Conservation (phyloP, 1,140 invertebrate genomes). For the Panulirus ornatus region DNA sequence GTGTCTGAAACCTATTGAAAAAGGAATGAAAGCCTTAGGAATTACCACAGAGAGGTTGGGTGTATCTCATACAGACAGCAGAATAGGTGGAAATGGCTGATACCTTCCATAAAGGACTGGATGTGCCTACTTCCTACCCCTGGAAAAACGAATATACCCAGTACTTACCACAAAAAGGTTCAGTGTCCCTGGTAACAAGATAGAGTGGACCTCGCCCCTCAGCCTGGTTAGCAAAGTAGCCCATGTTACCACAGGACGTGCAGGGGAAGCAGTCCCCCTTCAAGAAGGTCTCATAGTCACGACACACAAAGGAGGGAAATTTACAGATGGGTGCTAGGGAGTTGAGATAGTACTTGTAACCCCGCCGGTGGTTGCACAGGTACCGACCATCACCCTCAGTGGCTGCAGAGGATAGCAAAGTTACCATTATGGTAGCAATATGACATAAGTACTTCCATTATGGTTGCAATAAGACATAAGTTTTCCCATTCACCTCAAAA, state of each 20-base stretch:
- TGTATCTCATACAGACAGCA: no score
- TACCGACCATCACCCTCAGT: constrained; percentile 89
- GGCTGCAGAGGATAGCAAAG: constrained; percentile 44
- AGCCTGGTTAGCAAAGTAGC: constrained; percentile 92
- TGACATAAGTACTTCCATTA: no score
- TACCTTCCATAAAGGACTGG: not conserved
- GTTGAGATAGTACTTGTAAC: constrained; percentile 96
- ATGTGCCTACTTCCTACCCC: not conserved
- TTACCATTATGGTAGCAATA: not conserved
- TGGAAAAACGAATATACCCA: no score
- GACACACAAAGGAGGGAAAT: constrained; percentile 92
- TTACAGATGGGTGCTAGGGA: constrained; percentile 92
- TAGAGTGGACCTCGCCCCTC: constrained; percentile 88
- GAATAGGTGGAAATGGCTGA: no score
- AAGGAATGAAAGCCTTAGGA: no score
- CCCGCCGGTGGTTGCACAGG: constrained; percentile 93
- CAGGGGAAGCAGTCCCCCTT: constrained; percentile 83
- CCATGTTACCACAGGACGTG: constrained; percentile 91
- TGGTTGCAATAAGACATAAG: no score
- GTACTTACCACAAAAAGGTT: constrained; percentile 90
- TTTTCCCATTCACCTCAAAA: no score
- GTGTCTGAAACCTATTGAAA: no score
- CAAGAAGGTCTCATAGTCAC: constrained; percentile 90
- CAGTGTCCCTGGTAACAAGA: constrained; percentile 91
- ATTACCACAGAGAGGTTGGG: no score